Percentiles rank a stretch among this genome's conserved stretches.
phyloP scores from a whole-genome alignment of 1,140 invertebrate genomes.

The Neodiprion lecontei region DNA sequence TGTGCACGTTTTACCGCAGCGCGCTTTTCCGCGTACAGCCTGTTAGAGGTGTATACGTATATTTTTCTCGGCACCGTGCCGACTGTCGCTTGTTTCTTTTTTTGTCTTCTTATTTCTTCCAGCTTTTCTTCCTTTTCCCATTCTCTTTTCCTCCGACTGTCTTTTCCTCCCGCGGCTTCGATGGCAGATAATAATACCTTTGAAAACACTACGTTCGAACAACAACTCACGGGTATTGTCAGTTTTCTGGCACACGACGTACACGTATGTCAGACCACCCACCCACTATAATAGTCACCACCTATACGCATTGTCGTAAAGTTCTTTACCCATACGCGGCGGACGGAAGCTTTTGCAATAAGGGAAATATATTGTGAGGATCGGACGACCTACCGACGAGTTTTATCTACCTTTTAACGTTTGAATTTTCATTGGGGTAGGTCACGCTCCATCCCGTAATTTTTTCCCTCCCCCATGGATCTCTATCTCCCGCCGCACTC shows the following conservation, averaged over 20 bases:
- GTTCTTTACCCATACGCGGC: neutral
- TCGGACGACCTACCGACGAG: neutral
- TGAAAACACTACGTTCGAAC: neutral
- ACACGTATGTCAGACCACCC: neutral
- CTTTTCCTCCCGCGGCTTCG: neutral
- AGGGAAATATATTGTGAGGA: neutral
- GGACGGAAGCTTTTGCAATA: neutral
- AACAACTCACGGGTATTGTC: neutral
- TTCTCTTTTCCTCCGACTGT: too few relatives aligned
- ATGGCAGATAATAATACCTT: neutral
- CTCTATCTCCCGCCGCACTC: too few relatives aligned
- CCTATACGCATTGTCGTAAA: neutral
- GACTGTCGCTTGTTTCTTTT: neutral
- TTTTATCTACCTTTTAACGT: neutral
- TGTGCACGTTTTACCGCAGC: too few relatives aligned
- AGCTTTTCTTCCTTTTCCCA: too few relatives aligned
- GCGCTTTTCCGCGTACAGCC: too few relatives aligned
- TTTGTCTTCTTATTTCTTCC: neutral
- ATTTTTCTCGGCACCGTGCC: neutral
- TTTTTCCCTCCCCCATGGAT: neutral
- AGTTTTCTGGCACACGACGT: neutral
- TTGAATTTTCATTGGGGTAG: neutral
- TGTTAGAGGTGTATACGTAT: too few relatives aligned
- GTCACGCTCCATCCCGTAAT: neutral
- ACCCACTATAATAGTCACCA: too few relatives aligned